These are phyloP conservation scores for Acomys russatus DNA, from an alignment of 2,797 vertebrate genomes.

Conservation along the genomic window DNA sequence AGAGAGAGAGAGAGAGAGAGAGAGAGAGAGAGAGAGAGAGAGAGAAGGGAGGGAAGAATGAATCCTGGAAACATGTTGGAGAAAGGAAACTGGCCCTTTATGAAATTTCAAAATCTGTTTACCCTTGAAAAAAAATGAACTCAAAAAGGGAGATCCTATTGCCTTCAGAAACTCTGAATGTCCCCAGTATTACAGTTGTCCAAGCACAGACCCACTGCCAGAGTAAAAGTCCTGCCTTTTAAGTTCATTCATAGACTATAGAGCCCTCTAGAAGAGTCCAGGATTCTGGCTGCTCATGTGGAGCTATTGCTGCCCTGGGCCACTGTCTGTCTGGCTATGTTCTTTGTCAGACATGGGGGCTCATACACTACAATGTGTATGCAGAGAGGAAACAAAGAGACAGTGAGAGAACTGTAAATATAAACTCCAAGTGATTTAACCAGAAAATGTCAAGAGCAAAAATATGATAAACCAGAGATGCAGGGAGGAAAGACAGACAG, in stretches of 20 bases:
- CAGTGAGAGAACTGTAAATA: background rate
- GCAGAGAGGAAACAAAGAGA: background rate
- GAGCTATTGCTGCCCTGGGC: fast-evolving
- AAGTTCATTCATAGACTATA: background rate
- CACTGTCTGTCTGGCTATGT: fast-evolving
- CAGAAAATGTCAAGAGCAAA: background rate
- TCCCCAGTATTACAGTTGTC: fast-evolving
- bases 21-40: too few relatives aligned
- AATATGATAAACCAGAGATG: background rate
- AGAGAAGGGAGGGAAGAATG: too few relatives aligned
- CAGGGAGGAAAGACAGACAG: background rate
- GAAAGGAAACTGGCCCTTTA: background rate
- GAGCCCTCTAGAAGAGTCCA: background rate
- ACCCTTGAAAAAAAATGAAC: background rate
- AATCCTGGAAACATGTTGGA: background rate
- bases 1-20: too few relatives aligned
- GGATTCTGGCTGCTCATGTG: background rate
- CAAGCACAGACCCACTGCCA: background rate
- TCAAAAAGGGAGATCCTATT: background rate
- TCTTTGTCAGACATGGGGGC: background rate
- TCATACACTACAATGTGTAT: too few relatives aligned
- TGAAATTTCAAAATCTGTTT: background rate
- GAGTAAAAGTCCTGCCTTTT: background rate
- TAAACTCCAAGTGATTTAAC: background rate
- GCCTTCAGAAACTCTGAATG: background rate